Evolutionary conservation across 2,888 invertebrate species (phyloP), one percentile per base, ranked within the genome.

Genomic region (Linnaemya vulpina): DNA sequence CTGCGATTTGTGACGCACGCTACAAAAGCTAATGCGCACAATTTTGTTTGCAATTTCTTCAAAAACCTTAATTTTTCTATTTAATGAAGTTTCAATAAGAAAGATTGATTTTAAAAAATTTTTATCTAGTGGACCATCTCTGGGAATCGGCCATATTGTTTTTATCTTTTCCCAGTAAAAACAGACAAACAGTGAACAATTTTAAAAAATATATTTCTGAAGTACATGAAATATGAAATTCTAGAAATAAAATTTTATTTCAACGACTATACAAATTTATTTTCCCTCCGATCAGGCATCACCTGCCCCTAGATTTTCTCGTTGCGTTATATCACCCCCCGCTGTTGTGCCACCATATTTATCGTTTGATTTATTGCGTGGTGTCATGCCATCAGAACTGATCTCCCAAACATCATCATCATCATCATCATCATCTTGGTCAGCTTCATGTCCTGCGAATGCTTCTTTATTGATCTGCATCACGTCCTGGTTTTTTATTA

Each of bases 341-440:
- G 84, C 58, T 9, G 87, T 87, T 3, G n/a, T 76, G 13, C 76
- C 83, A 13, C 86, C 87, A 78, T 76, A 86, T 11, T 87, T 83
- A 7, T 70, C 65, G 35, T 46, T 46, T 20, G 88, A 88, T 22
- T 88, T 88, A 71, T 89, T 90, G 79, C 87, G 86, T 0, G 90
- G 89, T 3, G 89, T 89, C 81, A 89, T 77, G 1, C 87, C 89
- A 51, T 90, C 91, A 0, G 91, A 91, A 76, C 90, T 90, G 20
- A 87, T 82, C 38, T 87, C 89, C 25, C 87, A 89, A 8, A 89
- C 89, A 10, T 89, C 90, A 30, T 88, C 88, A 17, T 88, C 89
- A 15, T 88, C 30, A 5, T 30, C 30, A 30, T 30, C 30, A 46
- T 86, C 91, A n/a, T 88, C 88, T 40, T 86, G 91, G 9, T 3